Evolutionary conservation across 1,140 invertebrate species (phyloP), one percentile per base, ranked within the genome.

Genomic region (Heliconius congener): DNA sequence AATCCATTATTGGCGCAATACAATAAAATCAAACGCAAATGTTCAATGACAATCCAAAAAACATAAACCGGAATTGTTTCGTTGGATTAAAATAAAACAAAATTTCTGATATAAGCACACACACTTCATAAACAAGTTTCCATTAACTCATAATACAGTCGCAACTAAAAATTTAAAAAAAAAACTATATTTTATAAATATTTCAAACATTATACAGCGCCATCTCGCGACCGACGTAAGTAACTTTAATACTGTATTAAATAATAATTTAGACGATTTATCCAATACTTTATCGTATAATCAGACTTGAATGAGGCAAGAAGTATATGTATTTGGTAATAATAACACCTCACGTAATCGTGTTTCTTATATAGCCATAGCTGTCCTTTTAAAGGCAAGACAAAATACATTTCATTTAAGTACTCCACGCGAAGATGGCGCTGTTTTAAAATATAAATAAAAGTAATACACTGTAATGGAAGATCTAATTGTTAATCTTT

Each of bases 71-170:
- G 82, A 84, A 87, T 86, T 86, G 82, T 83, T 86, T 82, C n/a
- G 9, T 83, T 87, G 86, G 86, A 86, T 83, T 81, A 78, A 52
- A 82, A 78, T 60, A 78, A 86, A 86, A 16, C 42, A 73, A 76
- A 81, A 81, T 78, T 86, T 91, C 90, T 91, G 89, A 88, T 91
- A 88, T 89, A 86, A 87, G 88, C 90, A 91, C 88, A 90, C 89
- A 91, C 88, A 88, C 86, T 86, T 88, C 87, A 89, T 91, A 90
- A 91, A 83, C 81, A 83, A 78, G 84, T 84, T 85, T 85, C 84
- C 27, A 81, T 71, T 42, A 34, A 52, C 39, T 60, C 46, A 71
- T 76, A 57, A 78, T 60, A 80, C 82, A 83, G 84, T 84, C 82
- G 85, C 84, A 85, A 81, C 78, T 83, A 85, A 84, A 84, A 82